Base-by-base conservation (phyloP, 2,797 vertebrate genomes). In the Champsocephalus gunnari region DNA sequence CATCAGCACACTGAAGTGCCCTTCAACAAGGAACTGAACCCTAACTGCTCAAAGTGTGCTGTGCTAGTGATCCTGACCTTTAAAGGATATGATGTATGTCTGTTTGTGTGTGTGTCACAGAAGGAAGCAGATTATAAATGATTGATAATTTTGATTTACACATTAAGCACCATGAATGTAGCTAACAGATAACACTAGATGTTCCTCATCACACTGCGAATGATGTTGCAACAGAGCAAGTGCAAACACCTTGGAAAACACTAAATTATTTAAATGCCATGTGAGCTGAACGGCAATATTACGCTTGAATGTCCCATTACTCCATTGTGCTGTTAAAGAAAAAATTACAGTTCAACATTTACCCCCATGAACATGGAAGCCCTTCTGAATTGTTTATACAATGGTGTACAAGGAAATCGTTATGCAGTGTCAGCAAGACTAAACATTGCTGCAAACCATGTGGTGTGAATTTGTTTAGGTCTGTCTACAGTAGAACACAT, bases 1-100 rank as follows among this genome's bases (percentile, higher is more conserved):
- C 70, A 88, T 82, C 87, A 87, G 79, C 83, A 77, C 60, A 70
- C 63, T 78, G 73, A 87, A 77, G 79, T 82, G 80, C 79, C 86
- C 80, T 86, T 84, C 79, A 85, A 83, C 79, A 83, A 78, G 65
- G 73, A 84, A 75, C 56, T 83, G 75, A 85, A 78, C 58, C 77
- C 73, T 50, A 73, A 70, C 77, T 53, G 75, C 73, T 79, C 61
- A 72, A 60, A 66, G 76, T 79, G 34, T 57, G 57, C 66, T 64
- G 34, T 55, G 64, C 66, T 67, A 34, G 55, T 71, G 73, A 84
- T 70, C 74, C 71, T 80, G 71, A 88, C 82, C 82, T 90, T 82
- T 85, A 51, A 51, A 43, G 16, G 62, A 80, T 65, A 62, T 47
- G 62, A 68, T 67, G 14, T 32, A 48, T 67, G 56, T 54, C 38